Percentiles rank a stretch among this genome's conserved stretches.
Evolutionary conservation across 1,140 invertebrate species (phyloP).

Genomic region (Eupristina koningsbergeri): DNA sequence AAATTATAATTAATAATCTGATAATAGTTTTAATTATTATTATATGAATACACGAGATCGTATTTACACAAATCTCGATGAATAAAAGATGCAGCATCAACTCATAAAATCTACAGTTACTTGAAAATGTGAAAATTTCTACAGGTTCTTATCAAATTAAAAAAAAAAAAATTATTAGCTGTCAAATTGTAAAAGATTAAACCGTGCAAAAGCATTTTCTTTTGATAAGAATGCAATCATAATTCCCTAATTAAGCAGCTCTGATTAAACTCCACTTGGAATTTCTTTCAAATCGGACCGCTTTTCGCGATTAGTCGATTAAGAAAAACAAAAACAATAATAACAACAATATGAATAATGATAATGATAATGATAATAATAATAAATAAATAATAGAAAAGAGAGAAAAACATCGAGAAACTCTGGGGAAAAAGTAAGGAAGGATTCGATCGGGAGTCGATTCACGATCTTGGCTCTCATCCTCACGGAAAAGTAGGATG

Average conservation of each 20-base stretch:
- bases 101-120: neutral
- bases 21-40: no score
- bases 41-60: neutral
- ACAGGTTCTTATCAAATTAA: slow-evolving; percentile 1
- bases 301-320: no score
- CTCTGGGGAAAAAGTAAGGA: no score
- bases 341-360: no score
- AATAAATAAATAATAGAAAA: no score
- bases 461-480: neutral
- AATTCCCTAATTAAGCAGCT: slow-evolving; percentile 9
- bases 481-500: no score
- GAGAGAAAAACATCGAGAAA: no score
- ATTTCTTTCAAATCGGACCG: neutral
- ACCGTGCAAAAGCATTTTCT: neutral
- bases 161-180: neutral
- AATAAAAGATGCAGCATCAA: neutral
- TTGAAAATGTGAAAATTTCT: neutral
- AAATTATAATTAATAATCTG: neutral
- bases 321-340: no score
- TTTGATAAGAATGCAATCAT: neutral
- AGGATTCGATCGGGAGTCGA: slow-evolving; percentile 32
- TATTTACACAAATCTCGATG: neutral
- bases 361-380: no score
- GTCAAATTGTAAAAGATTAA: neutral
- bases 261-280: neutral